Conservation (phyloP, 2,113 vertebrate genomes). For the Phyllostomus hastatus region DNA sequence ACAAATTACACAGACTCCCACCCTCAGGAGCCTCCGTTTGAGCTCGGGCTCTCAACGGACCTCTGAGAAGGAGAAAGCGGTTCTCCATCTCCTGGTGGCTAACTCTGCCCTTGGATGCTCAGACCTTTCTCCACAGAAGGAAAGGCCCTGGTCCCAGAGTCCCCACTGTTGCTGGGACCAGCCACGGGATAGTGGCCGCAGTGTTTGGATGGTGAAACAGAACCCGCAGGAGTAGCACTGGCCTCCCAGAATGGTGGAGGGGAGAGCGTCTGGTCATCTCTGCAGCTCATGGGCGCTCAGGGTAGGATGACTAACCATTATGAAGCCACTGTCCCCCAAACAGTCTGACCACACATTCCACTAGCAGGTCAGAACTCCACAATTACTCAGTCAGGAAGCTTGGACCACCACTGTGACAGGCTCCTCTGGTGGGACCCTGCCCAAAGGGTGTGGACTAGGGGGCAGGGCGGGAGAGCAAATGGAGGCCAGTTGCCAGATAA, state of each 20-base stretch:
- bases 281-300: background rate
- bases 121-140: background rate
- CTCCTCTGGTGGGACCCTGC: background rate
- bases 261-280: background rate
- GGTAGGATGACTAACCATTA: background rate
- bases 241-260: background rate
- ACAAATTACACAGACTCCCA: background rate
- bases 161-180: background rate
- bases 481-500: background rate
- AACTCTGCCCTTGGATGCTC: background rate
- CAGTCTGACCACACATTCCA: background rate
- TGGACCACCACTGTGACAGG: background rate
- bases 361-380: background rate
- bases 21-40: background rate
- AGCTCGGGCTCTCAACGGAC: background rate
- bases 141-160: background rate
- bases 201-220: background rate
- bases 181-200: background rate
- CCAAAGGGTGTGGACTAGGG: background rate
- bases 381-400: constrained; percentile 4
- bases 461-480: background rate
- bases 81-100: background rate
- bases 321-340: background rate
- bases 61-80: background rate
- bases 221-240: background rate